Evolutionary conservation across 2,113 vertebrate genomes (phyloP).

Genomic region (Tragelaphus imberbis): DNA sequence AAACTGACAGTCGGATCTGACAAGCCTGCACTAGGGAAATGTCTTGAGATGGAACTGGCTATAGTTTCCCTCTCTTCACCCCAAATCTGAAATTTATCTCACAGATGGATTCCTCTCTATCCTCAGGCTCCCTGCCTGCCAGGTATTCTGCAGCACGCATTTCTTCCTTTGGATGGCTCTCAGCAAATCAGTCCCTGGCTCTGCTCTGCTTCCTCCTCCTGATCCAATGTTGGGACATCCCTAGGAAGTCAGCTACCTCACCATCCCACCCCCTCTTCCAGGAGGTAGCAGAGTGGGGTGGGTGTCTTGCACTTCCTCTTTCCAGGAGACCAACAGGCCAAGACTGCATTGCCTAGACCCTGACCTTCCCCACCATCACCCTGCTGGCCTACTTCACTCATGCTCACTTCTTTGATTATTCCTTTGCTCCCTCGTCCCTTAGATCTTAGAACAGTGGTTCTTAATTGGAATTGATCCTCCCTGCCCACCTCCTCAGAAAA

Average conservation of each 20-base stretch:
- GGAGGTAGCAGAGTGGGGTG: conserved; percentile 10
- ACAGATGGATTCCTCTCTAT: neutral
- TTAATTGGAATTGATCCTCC: no score
- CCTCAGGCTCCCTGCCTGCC: neutral
- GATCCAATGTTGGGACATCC: neutral
- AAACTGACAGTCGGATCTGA: neutral
- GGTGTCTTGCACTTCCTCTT: conserved; percentile 18
- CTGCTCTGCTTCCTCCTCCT: neutral
- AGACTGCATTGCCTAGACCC: no score
- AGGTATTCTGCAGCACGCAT: neutral
- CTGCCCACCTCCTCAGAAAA: no score
- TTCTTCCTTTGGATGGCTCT: neutral
- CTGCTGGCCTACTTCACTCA: no score
- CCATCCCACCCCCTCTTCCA: neutral
- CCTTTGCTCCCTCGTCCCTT: no score
- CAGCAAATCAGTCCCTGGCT: neutral
- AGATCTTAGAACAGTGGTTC: no score
- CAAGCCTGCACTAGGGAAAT: neutral
- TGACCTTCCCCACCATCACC: no score
- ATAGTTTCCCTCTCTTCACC: neutral
- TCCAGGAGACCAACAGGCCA: conserved; percentile 4
- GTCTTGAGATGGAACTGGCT: neutral
- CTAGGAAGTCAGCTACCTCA: neutral
- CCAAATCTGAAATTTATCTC: neutral
- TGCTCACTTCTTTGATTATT: no score